Evolutionary conservation across 2,888 invertebrate genomes (phyloP).

Genomic region (Zaprionus bogoriensis): DNA sequence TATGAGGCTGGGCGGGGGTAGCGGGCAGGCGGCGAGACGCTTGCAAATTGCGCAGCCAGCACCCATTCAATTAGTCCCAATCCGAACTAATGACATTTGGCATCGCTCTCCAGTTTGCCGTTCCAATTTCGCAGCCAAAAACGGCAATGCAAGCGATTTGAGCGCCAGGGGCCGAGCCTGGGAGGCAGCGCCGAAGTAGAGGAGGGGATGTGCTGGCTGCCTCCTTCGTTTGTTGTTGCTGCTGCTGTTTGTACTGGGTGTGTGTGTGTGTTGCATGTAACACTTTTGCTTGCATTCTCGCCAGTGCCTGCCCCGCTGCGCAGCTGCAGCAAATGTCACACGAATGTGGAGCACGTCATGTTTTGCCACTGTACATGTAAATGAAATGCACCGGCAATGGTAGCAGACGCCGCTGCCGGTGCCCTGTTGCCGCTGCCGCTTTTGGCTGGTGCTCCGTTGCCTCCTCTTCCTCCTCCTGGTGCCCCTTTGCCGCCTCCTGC

Average conservation of each 20-base stretch:
- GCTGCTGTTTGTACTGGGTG: constrained; percentile 11
- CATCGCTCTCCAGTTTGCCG: constrained; percentile 16
- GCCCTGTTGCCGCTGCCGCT: no score
- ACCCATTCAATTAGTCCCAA: constrained; percentile 57
- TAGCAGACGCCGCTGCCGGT: constrained; percentile 16
- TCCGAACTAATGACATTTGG: constrained; percentile 52
- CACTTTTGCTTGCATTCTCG: constrained; percentile 41
- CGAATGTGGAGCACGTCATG: constrained; percentile 72
- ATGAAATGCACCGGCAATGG: constrained; percentile 32
- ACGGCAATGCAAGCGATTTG: constrained; percentile 43
- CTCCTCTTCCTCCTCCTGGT: neutral
- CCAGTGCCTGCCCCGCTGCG: neutral
- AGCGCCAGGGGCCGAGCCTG: neutral
- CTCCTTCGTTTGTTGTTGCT: constrained; percentile 16
- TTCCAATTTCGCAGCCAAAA: constrained; percentile 37
- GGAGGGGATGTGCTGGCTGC: no score
- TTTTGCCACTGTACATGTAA: constrained; percentile 59
- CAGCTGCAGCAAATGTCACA: constrained; percentile 58
- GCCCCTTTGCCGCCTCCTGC: neutral
- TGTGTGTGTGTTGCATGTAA: constrained; percentile 58
- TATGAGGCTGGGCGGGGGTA: no score
- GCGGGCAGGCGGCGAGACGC: no score
- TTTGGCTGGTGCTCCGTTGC: neutral
- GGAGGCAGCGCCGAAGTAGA: neutral
- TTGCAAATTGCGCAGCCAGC: constrained; percentile 6